Percentiles rank a stretch among this genome's conserved stretches.
Conservation (phyloP, 2,888 invertebrate genomes). For the Aspidiotus destructor region DNA sequence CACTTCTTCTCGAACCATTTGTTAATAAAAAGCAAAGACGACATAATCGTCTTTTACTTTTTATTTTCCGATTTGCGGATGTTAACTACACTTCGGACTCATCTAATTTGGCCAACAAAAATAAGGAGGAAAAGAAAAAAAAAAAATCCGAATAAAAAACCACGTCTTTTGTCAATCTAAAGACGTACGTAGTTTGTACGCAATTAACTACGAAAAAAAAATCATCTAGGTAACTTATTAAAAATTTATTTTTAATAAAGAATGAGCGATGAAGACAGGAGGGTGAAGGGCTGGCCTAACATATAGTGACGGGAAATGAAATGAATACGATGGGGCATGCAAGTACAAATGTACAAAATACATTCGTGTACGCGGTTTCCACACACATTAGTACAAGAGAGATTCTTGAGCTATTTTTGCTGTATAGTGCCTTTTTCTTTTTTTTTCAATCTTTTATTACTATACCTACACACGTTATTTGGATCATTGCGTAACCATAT, state of each 20-base stretch:
- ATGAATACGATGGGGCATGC: too few species aligned
- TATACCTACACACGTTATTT: too few species aligned
- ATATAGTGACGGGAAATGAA: too few species aligned
- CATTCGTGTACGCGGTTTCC: too few species aligned
- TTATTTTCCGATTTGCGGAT: conserved; percentile 13
- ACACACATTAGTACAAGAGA: too few species aligned
- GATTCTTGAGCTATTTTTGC: too few species aligned
- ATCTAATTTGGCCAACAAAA: conserved; percentile 13
- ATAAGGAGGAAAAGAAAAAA: conserved; percentile 8
- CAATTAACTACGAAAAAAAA: background rate
- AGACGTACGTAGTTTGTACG: background rate
- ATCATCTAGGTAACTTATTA: background rate
- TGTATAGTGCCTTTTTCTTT: too few species aligned
- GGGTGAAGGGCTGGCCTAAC: background rate
- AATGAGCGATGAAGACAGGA: background rate
- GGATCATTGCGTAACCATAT: too few species aligned
- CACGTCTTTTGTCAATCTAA: background rate
- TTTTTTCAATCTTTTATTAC: too few species aligned
- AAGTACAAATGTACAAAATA: too few species aligned
- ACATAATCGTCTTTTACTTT: conserved; percentile 32
- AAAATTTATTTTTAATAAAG: background rate
- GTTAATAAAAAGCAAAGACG: conserved; percentile 32
- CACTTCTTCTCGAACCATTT: conserved; percentile 33
- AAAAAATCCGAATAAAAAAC: conserved; percentile 7
- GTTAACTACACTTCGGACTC: conserved; percentile 24